Percentiles rank a stretch among this genome's conserved stretches.
Conservation (phyloP, 2,113 vertebrate species). For the Pardalotus punctatus region DNA sequence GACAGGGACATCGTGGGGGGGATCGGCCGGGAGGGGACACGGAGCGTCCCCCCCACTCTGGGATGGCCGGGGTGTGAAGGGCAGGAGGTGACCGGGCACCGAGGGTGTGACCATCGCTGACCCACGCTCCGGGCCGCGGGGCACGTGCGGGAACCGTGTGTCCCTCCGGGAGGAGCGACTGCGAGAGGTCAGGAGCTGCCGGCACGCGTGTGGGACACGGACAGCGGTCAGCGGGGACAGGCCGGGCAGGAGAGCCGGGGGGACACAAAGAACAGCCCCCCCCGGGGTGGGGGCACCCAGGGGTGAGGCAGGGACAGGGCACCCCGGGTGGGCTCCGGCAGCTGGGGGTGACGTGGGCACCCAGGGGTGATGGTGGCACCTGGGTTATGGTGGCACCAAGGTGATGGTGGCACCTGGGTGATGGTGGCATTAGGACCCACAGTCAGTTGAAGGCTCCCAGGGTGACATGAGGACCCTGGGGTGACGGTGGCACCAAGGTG, state of each 20-base stretch:
- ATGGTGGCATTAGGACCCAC: neutral
- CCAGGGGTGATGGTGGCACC: neutral
- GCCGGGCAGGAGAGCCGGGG: rapidly evolving
- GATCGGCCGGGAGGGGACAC: neutral
- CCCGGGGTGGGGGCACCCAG: neutral
- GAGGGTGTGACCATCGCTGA: rapidly evolving
- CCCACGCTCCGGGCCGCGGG: neutral
- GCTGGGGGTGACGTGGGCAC: neutral
- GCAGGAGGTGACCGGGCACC: neutral
- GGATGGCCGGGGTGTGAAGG: neutral
- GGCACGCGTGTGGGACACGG: neutral
- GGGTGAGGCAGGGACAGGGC: too few relatives aligned
- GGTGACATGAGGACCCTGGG: neutral
- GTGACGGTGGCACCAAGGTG: neutral
- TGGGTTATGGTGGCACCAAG: neutral
- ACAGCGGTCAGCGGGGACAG: neutral
- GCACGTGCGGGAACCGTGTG: neutral
- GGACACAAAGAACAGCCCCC: rapidly evolving
- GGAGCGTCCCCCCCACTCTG: neutral
- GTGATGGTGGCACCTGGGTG: neutral
- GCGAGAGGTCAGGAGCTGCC: neutral
- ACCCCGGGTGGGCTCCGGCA: neutral
- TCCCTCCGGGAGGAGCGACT: neutral
- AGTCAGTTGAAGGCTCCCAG: rapidly evolving
- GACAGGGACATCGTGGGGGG: rapidly evolving